Conservation (phyloP, 2,797 vertebrate genomes). For the Moxostoma hubbsi region DNA sequence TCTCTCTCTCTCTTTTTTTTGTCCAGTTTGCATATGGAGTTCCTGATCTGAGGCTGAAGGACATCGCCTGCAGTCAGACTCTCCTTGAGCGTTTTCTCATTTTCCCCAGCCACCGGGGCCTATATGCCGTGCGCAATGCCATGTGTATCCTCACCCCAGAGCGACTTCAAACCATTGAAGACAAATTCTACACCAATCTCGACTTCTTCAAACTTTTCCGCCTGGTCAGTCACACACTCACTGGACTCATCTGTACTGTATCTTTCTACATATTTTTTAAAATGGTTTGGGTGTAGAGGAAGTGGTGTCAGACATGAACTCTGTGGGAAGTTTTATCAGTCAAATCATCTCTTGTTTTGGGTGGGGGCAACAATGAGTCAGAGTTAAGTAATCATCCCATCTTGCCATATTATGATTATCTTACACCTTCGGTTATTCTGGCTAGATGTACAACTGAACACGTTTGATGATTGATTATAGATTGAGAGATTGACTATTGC, state of each 20-base stretch:
- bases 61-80: slow-evolving; percentile 86
- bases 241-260: background rate
- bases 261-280: background rate
- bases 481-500: background rate
- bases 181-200: slow-evolving; percentile 87
- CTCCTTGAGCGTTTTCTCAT: slow-evolving; percentile 88
- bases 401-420: background rate
- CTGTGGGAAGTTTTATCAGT: background rate
- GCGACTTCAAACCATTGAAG: slow-evolving; percentile 87
- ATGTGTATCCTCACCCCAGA: slow-evolving; percentile 87
- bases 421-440: background rate
- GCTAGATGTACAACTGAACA: background rate
- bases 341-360: background rate
- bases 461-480: no score
- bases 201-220: slow-evolving; percentile 92
- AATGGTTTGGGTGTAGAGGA: slow-evolving; percentile 27
- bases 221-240: slow-evolving; percentile 77
- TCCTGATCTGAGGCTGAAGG: slow-evolving; percentile 85
- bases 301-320: slow-evolving; percentile 9
- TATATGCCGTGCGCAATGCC: slow-evolving; percentile 78
- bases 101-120: slow-evolving; percentile 81
- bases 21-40: slow-evolving; percentile 88
- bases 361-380: slow-evolving; percentile 8
- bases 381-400: background rate
- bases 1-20: background rate